Evolutionary conservation across 2,113 vertebrate genomes (phyloP), one percentile per base, ranked within the genome.

Genomic region (Bufo gargarizans): DNA sequence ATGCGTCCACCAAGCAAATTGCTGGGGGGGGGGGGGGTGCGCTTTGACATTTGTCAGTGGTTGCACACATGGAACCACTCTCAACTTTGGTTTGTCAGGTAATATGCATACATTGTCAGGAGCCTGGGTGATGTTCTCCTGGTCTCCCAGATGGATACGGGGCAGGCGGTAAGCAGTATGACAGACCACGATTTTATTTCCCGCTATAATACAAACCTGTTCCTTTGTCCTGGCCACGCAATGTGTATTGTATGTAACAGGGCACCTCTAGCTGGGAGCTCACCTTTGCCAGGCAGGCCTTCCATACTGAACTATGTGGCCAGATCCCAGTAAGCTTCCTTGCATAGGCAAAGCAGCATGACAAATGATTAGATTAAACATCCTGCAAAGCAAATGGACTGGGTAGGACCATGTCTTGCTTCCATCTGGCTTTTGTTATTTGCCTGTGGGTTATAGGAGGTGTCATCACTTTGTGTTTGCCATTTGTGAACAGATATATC

Each of bases 311-410:
- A 53, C 43, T 8, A 49, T 5, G 8, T 6, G 33, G 61, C 20
- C 82, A 84, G 47, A 83, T 83, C 81, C 43, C 53, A 3, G 33
- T 16, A 74, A 16, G 83, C 67, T 74, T 85, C 33, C 69, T 59
- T 85, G 55, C 50, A 77, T 77, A 86, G 72, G 72, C 84, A 86
- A 86, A 86, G 56, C 56, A 86, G 71, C 43, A 63, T 45, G 59
- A 14, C 56, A 22, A 61, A 49, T 63, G 20, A 76, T n/a, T 58
- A 56, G 56, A 84, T 45, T 61, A 65, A 86, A 77, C 84, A 77
- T 86, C 71, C 84, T 77, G 50, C 50, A 77, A 86, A 86, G 43
- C 84, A 86, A 86, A 86, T 86, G 55, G 55, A 3, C 74, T 77
- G 84, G 83, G 83, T 55, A 65, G 63, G 82, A 49, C 65, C 67